Conservation (phyloP, 2,113 vertebrate species). For the Setophaga petechia region DNA sequence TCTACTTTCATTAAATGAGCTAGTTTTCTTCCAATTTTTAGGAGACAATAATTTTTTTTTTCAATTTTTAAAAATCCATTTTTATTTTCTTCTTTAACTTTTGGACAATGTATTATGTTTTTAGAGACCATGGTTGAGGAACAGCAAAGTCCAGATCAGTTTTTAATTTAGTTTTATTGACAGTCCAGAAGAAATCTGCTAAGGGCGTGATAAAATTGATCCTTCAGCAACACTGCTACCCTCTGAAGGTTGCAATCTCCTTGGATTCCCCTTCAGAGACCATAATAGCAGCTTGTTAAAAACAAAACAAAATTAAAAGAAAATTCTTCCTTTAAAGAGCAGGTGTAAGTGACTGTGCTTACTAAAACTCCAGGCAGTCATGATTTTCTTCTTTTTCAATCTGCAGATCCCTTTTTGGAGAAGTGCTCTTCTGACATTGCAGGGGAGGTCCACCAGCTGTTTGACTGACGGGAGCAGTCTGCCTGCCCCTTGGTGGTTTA, state of each 20-base stretch:
- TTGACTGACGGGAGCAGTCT: slow-evolving; percentile 85
- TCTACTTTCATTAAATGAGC: background rate
- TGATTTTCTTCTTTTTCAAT: background rate
- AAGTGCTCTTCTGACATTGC: slow-evolving; percentile 50
- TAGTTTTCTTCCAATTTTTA: background rate
- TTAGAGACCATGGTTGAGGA: background rate
- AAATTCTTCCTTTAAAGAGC: background rate
- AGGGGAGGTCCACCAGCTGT: slow-evolving; percentile 84
- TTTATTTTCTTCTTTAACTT: background rate
- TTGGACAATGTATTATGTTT: background rate
- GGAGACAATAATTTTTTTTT: rapidly evolving
- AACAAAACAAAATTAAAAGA: background rate
- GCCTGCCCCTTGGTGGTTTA: slow-evolving; percentile 89
- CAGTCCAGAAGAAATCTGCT: background rate
- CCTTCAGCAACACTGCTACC: background rate
- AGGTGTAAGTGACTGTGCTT: background rate
- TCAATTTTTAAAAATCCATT: background rate
- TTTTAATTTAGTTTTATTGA: background rate
- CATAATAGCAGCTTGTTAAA: rapidly evolving
- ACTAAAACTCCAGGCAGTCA: background rate
- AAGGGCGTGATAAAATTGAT: background rate
- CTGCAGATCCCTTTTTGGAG: slow-evolving; percentile 22
- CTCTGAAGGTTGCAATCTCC: background rate
- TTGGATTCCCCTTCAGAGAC: background rate
- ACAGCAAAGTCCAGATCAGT: background rate